Evolutionary conservation across 2,113 vertebrate species (phyloP).

Genomic region (Heteronetta atricapilla): DNA sequence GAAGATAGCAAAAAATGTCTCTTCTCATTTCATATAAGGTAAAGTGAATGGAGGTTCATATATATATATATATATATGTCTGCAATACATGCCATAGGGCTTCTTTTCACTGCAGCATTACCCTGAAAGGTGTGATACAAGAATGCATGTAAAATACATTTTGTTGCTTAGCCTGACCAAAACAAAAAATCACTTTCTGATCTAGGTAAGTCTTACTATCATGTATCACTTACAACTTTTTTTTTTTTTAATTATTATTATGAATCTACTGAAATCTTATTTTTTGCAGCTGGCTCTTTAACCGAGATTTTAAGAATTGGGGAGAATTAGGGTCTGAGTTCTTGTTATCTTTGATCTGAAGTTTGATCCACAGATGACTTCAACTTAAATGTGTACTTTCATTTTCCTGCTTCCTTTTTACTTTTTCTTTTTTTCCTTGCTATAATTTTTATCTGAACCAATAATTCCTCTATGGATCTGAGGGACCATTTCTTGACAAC

Average conservation of each 20-base stretch:
- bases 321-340: not conserved
- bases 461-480: not conserved
- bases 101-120: not conserved
- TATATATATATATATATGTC: not conserved
- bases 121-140: not conserved
- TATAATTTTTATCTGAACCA: not conserved
- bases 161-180: not conserved
- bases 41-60: not conserved
- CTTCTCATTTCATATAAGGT: not conserved
- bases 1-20: not conserved
- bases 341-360: not conserved
- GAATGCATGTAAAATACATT: constrained; percentile 1
- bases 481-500: not conserved
- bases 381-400: not conserved
- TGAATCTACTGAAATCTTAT: not conserved
- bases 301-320: not conserved
- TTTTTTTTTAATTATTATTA: not conserved
- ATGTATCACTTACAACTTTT: not conserved
- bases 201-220: not conserved
- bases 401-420: too few relatives aligned
- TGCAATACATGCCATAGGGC: not conserved
- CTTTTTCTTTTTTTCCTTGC: not conserved
- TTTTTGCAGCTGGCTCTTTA: not conserved
- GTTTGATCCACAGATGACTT: not conserved
- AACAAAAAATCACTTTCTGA: not conserved